Conservation (phyloP, 1,140 invertebrate species). For the Musca domestica region DNA sequence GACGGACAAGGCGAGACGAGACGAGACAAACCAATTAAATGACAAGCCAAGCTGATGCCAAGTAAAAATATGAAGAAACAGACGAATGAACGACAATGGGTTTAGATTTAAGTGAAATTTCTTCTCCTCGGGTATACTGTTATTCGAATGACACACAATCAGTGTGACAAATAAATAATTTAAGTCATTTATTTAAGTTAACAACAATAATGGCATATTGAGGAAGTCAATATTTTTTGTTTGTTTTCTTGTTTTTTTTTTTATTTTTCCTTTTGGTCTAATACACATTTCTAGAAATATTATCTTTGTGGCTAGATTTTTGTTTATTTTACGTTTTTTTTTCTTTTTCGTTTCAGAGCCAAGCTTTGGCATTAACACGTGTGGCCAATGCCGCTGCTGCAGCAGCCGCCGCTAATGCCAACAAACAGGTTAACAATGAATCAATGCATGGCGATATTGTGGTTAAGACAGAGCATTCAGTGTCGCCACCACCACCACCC, state of each 20-base stretch:
- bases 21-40: conserved; percentile 8
- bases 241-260: not conserved
- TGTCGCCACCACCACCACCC: conserved; percentile 36
- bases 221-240: not conserved
- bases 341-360: conserved; percentile 39
- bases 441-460: conserved; percentile 39
- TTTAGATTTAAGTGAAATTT: not conserved
- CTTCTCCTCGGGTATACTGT: too few relatives aligned
- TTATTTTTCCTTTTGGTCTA: not conserved
- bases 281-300: not conserved
- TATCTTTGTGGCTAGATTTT: conserved; percentile 2
- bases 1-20: conserved; percentile 5
- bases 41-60: not conserved
- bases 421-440: conserved; percentile 33
- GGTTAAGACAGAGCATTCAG: conserved; percentile 49
- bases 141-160: too few relatives aligned
- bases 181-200: too few relatives aligned
- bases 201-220: not conserved
- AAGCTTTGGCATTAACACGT: conserved; percentile 50
- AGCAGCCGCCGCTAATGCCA: conserved; percentile 34
- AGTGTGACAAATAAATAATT: too few relatives aligned
- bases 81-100: not conserved
- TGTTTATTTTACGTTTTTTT: not conserved
- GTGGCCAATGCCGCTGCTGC: conserved; percentile 47
- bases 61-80: not conserved